Evolutionary conservation across 2,113 vertebrate genomes (phyloP).

Genomic region (Vulpes lagopus): DNA sequence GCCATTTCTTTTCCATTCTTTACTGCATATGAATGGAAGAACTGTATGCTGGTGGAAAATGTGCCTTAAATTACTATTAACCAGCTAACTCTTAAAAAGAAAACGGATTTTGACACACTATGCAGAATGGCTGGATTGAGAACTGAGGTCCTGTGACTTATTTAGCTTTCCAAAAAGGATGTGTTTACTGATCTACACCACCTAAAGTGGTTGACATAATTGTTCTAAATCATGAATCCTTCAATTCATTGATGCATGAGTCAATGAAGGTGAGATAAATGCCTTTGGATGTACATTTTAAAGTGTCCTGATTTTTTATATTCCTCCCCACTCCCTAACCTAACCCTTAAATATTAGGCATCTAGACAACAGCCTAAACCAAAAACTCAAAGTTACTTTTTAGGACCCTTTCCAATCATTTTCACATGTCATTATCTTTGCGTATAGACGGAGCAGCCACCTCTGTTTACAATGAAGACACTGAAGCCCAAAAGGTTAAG

Average conservation of each 20-base stretch:
- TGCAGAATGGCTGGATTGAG: neutral
- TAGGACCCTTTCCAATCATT: neutral
- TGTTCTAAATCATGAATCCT: constrained; percentile 35
- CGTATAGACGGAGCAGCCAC: neutral
- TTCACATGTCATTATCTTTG: neutral
- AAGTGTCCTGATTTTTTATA: neutral
- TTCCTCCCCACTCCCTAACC: neutral
- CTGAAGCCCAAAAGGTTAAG: constrained; percentile 49
- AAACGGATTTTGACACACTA: neutral
- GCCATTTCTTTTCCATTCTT: constrained; percentile 12
- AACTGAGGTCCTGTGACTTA: constrained; percentile 10
- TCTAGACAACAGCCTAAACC: neutral
- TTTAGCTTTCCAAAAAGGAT: neutral
- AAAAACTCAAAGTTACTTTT: neutral
- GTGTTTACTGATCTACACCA: neutral
- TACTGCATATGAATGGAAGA: neutral
- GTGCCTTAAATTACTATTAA: neutral
- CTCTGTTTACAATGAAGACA: constrained; percentile 54
- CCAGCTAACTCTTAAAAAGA: neutral
- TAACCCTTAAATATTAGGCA: neutral
- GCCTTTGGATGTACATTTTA: neutral
- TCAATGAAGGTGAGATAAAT: constrained; percentile 27
- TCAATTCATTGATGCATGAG: neutral
- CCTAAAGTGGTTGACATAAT: neutral
- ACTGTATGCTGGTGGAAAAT: neutral